Conservation (phyloP, 1,140 invertebrate genomes). For the Macrobrachium nipponense region DNA sequence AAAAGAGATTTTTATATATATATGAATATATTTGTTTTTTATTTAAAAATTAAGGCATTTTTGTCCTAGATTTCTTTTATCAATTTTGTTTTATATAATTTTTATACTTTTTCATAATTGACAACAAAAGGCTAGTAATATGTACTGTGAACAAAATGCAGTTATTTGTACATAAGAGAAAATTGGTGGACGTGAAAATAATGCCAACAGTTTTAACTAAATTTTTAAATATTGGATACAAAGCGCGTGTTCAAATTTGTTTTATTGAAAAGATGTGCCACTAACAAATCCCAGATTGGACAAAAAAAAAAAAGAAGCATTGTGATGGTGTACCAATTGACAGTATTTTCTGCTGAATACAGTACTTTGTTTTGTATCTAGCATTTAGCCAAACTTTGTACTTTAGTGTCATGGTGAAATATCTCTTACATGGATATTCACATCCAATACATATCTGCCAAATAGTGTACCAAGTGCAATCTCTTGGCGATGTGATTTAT, state of each 20-base stretch:
- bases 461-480: conserved; percentile 61
- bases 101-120: no score
- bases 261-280: conserved; percentile 43
- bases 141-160: no score
- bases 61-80: no score
- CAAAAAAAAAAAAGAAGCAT: conserved; percentile 30
- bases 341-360: conserved; percentile 58
- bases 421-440: conserved; percentile 26
- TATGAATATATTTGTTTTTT: conserved; percentile 39
- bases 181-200: background rate
- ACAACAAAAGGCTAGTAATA: no score
- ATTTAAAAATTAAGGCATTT: conserved; percentile 29
- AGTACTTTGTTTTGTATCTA: conserved; percentile 59
- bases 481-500: conserved; percentile 60
- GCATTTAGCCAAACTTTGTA: conserved; percentile 59
- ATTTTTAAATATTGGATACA: conserved; percentile 40
- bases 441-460: conserved; percentile 58
- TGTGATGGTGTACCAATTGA: conserved; percentile 57
- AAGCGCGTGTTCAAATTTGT: conserved; percentile 52
- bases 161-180: no score
- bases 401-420: conserved; percentile 53
- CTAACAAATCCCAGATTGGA: conserved; percentile 34
- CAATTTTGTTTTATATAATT: no score
- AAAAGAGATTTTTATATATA: conserved; percentile 17
- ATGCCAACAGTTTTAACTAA: conserved; percentile 12